phyloP scores from a whole-genome alignment of 2,113 vertebrate species.

The Albula goreensis region DNA sequence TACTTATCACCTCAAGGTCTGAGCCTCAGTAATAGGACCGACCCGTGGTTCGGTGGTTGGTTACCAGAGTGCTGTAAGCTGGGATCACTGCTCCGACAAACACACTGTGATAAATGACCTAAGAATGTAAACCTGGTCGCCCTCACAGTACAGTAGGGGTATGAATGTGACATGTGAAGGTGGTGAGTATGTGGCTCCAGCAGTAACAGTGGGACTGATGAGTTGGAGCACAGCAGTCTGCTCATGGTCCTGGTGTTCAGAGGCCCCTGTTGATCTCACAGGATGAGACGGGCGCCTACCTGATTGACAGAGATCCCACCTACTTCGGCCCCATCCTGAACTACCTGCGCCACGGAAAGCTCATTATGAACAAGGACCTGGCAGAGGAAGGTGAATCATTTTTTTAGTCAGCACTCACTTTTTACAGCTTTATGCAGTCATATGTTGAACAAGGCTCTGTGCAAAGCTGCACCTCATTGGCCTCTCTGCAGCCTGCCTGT shows the following conservation, averaged over 20 bases:
- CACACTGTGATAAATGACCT: too few species aligned
- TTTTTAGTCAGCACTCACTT: too few species aligned
- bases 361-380: conserved; percentile 96
- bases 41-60: too few species aligned
- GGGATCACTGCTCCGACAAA: too few species aligned
- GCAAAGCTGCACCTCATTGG: not conserved
- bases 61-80: too few species aligned
- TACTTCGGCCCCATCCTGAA: conserved; percentile 98
- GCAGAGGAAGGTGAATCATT: conserved; percentile 90
- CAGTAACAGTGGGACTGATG: not conserved
- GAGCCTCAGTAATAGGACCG: too few species aligned
- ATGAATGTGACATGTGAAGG: too few species aligned
- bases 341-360: conserved; percentile 97
- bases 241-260: not conserved
- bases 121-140: too few species aligned
- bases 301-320: conserved; percentile 96
- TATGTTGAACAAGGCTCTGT: too few species aligned
- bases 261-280: conserved; percentile 52
- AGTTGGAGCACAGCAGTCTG: not conserved
- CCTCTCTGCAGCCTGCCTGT: not conserved
- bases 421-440: too few species aligned
- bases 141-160: too few species aligned
- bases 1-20: too few species aligned
- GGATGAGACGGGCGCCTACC: conserved; percentile 95
- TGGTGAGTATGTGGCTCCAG: not conserved